Conservation (phyloP, 1,140 invertebrate species). For the Bradysia coprophila region DNA sequence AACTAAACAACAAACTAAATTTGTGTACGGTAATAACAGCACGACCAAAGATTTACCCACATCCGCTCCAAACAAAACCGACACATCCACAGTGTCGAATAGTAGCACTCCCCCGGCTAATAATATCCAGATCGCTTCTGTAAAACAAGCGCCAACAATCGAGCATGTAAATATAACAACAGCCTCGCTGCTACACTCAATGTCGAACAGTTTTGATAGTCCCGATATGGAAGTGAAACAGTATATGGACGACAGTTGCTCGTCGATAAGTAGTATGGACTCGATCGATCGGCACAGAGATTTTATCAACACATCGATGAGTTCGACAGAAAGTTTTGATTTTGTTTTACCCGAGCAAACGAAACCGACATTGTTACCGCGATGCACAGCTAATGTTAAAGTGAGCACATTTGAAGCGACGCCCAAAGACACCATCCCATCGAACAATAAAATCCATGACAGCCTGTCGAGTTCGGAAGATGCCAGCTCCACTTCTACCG, state of each 20-base stretch:
- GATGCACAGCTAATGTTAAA: too few relatives aligned
- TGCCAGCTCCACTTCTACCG: background rate
- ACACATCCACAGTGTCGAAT: background rate
- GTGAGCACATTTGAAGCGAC: too few relatives aligned
- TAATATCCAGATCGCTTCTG: background rate
- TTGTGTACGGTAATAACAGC: background rate
- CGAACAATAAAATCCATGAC: background rate
- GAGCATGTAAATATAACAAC: background rate
- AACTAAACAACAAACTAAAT: background rate
- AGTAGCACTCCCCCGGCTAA: background rate
- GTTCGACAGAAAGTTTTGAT: conserved; percentile 20
- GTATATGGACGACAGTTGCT: conserved; percentile 15
- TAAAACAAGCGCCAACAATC: background rate
- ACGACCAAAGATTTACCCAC: background rate
- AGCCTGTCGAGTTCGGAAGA: background rate
- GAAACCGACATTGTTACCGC: background rate
- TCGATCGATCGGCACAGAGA: conserved; percentile 3
- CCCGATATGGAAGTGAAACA: conserved; percentile 28
- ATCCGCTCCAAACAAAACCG: background rate
- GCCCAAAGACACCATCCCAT: too few relatives aligned
- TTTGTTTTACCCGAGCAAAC: background rate
- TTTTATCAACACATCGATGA: conserved; percentile 26
- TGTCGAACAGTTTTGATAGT: conserved; percentile 21
- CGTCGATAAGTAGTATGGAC: conserved; percentile 3
- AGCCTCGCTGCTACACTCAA: background rate